Conservation (phyloP, 1,140 invertebrate genomes). For the Drosophila navojoa region DNA sequence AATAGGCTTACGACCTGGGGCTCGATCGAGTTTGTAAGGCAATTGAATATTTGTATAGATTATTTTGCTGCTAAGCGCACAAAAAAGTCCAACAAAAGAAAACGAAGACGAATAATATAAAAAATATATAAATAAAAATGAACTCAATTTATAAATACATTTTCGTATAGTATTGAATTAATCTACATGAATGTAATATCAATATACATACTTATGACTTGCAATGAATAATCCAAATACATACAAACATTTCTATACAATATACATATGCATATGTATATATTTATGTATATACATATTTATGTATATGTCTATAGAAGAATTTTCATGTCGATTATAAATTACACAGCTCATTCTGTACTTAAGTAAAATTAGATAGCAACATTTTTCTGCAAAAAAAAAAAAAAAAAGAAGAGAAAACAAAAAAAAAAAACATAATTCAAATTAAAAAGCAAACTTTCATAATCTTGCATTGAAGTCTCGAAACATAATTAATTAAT, state of each 20-base stretch:
- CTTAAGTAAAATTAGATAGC: conserved; percentile 70
- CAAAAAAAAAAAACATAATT: conserved; percentile 32
- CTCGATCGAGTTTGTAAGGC: conserved; percentile 54
- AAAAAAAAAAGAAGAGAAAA: conserved; percentile 37
- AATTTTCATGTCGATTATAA: conserved; percentile 77
- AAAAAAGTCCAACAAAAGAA: conserved; percentile 59
- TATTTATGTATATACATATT: conserved; percentile 31
- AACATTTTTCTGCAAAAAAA: conserved; percentile 73
- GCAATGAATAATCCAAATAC: conserved; percentile 55
- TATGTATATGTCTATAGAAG: conserved; percentile 42
- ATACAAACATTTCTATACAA: neutral
- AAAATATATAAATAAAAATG: conserved; percentile 5
- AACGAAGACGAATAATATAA: conserved; percentile 1
- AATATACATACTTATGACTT: conserved; percentile 43
- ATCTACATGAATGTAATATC: conserved; percentile 51
- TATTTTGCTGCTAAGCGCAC: conserved; percentile 73
- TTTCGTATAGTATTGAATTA: conserved; percentile 58
- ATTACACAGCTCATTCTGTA: conserved; percentile 63
- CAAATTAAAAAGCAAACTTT: conserved; percentile 48
- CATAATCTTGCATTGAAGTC: conserved; percentile 57
- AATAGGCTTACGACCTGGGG: conserved; percentile 49
- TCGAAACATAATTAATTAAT: conserved; percentile 23
- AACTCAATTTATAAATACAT: conserved; percentile 47
- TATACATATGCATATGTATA: conserved; percentile 22
- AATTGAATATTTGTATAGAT: conserved; percentile 68